Percentiles rank a stretch among this genome's conserved stretches.
Conservation (phyloP, 2,888 invertebrate species). For the Malthinus seriepunctatus region DNA sequence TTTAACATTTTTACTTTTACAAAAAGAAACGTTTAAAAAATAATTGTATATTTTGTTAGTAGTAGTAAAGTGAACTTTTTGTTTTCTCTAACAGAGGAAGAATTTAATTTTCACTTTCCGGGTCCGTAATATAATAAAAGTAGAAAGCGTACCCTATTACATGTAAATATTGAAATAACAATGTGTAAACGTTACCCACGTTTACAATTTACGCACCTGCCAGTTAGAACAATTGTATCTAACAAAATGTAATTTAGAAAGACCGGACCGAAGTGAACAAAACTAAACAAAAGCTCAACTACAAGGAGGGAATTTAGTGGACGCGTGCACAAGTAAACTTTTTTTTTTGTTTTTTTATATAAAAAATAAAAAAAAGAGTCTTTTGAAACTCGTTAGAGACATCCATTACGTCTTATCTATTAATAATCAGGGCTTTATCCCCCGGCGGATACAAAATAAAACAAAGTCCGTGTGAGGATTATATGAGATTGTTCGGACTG, state of each 20-base stretch:
- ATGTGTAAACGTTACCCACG: conserved; percentile 30
- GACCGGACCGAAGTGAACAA: conserved; percentile 22
- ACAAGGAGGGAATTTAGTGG: conserved; percentile 27
- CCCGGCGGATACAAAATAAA: conserved; percentile 29
- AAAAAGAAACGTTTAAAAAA: no score
- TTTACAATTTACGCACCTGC: conserved; percentile 38
- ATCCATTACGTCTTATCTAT: conserved; percentile 38
- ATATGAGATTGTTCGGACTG: conserved; percentile 26
- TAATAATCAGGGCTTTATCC: conserved; percentile 34
- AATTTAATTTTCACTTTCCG: conserved; percentile 29
- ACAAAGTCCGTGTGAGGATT: conserved; percentile 26
- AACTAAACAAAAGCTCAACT: conserved; percentile 31
- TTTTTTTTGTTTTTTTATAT: conserved; percentile 22
- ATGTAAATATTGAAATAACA: conserved; percentile 35
- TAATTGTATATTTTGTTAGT: no score
- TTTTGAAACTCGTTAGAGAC: conserved; percentile 37
- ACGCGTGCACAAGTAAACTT: conserved; percentile 24
- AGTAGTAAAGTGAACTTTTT: not conserved
- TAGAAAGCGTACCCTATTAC: conserved; percentile 20
- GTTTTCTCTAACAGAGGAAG: conserved; percentile 18
- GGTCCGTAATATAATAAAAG: conserved; percentile 26
- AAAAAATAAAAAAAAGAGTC: conserved; percentile 33
- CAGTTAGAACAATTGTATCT: conserved; percentile 35
- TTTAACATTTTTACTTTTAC: no score
- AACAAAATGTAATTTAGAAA: conserved; percentile 35